Evolutionary conservation across 2,113 vertebrate species (phyloP), one percentile per base, ranked within the genome.

Genomic region (Planiliza haematocheilus): DNA sequence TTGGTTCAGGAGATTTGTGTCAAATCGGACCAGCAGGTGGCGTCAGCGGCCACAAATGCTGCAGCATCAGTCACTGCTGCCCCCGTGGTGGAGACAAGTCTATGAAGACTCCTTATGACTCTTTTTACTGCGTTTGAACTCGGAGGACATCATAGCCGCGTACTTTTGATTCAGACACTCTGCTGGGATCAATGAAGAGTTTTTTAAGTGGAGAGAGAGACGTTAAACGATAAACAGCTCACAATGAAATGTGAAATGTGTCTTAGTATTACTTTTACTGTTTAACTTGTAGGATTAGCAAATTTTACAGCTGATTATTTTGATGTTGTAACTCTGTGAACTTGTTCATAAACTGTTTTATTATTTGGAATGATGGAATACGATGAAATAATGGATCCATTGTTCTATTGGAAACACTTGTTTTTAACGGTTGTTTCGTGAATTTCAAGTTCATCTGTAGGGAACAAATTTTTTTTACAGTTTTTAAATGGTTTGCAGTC

Each of bases 1-100:
- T 79, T 99, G 74, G 75, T 97, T 70, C 95, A 97, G 77, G 97
- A 98, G 24, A 95, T 97, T 63, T 92, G 93, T 71, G 88, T 93
- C 8, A 87, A 90, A 30, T 80, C 84, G 36, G 79, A 78, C 51
- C 82, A 91, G 56, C 80, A 86, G 37, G 82, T 77, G 45, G 69
- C 90, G 5, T 72, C 76, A 73, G 88, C 89, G 0, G 84, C 79
- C 75, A 70, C 70, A 43, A 61, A 74, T 61, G 74, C 74, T 70
- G 69, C 71, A 81, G 75, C 66, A 37, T 38, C 70, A 16, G 65
- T 72, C 48, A 50, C 42, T 53, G 71, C 83, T 34, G 72, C 73
- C 51, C 80, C 90, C 14, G 80, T 88, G 41, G 85, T 91, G 2
- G 93, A 93, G 76, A 93, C 92, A 21, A 90, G 90, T 79, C 80